Evolutionary conservation across 37 sponge, comb jelly and placozoan species (phyloP), one percentile per base, ranked within the genome.

Genomic region (Beroe forskalii): DNA sequence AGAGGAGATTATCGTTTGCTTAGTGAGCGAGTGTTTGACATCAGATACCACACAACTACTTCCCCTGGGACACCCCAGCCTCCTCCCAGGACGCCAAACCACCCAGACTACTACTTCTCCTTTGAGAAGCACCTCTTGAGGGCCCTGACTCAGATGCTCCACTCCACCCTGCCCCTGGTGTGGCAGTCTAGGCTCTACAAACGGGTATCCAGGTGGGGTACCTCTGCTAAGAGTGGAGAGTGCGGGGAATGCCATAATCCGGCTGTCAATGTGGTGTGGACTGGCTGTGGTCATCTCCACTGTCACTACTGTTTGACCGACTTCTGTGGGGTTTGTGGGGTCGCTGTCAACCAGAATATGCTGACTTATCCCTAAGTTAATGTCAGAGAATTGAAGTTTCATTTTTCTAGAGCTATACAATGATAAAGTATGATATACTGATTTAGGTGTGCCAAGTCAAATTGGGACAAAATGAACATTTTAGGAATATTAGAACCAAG

Each of bases 261-360:
- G 19, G 55, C 86, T 24, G 55, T 44, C 3, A 80, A 80, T 80
- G 86, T 80, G 37, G 44, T 22, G 1, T 80, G 86, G 86, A 80
- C 86, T n/a, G 86, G 86, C 6, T 80, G 86, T 80, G 86, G 86
- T 23, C 86, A 80, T 44, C 44, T 80, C 4, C 86, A 80, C 40
- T 80, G 86, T 80, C 86, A 80, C 27, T 80, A 22, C 55, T 80
- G 86, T 80, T 80, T 80, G 30, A 48, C 27, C 2, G 55, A 43
- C 1, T 12, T 1, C 25, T 80, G 86, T 80, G 86, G 86, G 2
- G 86, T 80, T 1, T 80, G 86, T 80, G 86, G 40, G 40, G 20
- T 24, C 6, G 30, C 25, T 17, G 27, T 80, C 1, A 27, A 80
- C 0, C 25, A 0, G 3, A 37, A 80, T 80, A 27, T 48, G 2